Base-by-base conservation (phyloP, 1,140 invertebrate genomes). In the Formica exsecta region DNA sequence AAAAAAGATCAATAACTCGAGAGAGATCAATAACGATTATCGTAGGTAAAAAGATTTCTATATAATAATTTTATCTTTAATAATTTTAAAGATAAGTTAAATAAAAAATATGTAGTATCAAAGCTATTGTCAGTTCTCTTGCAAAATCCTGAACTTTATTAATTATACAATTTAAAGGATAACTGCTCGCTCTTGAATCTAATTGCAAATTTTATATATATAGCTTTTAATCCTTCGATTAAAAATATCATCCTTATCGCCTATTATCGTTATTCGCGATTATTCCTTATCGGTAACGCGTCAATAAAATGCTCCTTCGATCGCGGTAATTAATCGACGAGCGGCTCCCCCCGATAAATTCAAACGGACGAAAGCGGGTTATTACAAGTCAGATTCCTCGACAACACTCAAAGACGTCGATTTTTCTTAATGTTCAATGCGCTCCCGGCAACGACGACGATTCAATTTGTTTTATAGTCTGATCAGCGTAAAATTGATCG, bases 291-390 rank as follows among this genome's bases (percentile, higher is more conserved):
- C 16, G 48, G 32, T 32, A 61, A 22, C 41, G 22, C 16, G 41
- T 61, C 73, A 22, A 85, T 77, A 66, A 85, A 51, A 75, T 44
- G 81, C 25, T 32, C 19, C 44, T n/a, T 7, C 54, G 76, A 70
- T 41, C n/a, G 25, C 11, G 71, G 11, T n/a, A 61, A 87, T 87
- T 87, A 88, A 89, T 89, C 73, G 73, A 8, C 29, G 51, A 29
- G 36, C 36, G 22, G 25, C 16, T n/a, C 51, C 0, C 16, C 3
- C 11, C 87, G 65, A 88, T 89, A 89, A 89, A 88, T 89, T 85
- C 13, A 54, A 62, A 48, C 80, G 73, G n/a, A 51, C 86, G 62
- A 59, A n/a, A 85, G 86, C 75, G 65, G 68, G 66, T 89, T 85
- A 88, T 88, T 88, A 88, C 51, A 8, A 51, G 25, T 71, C 57